phyloP scores from a whole-genome alignment of 2,113 vertebrate species.

The Jaculus jaculus region DNA sequence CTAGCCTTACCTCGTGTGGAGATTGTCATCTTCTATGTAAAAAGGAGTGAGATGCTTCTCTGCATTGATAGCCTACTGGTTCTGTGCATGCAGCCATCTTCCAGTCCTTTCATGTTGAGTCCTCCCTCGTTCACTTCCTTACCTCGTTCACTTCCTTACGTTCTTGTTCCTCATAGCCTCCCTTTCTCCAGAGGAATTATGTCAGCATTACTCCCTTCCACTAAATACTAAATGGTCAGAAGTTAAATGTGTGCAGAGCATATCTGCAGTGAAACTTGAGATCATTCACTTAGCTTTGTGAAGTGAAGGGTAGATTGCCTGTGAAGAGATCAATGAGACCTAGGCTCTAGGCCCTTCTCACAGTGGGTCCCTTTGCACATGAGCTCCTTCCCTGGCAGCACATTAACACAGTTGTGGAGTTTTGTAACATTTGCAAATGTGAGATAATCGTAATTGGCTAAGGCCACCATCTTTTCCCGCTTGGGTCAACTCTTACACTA shows the following conservation, averaged over 20 bases:
- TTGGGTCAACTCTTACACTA: neutral
- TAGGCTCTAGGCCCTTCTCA: neutral
- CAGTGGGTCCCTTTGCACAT: neutral
- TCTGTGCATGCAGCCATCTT: neutral
- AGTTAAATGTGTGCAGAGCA: neutral
- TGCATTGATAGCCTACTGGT: neutral
- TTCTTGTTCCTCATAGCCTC: neutral
- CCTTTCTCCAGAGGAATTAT: neutral
- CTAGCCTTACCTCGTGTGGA: neutral
- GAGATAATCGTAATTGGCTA: neutral
- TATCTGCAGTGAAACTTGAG: neutral
- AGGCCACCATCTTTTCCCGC: neutral
- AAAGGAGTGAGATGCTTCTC: neutral
- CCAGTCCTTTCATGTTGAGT: neutral
- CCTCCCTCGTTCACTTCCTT: neutral
- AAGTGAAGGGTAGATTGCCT: neutral
- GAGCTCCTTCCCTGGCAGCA: neutral
- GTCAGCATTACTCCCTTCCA: neutral
- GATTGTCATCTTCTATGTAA: neutral
- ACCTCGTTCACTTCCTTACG: neutral
- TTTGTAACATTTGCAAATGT: neutral
- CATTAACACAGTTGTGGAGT: neutral
- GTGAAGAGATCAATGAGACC: neutral
- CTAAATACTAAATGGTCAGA: neutral
- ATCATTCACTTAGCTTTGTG: neutral